A percentile compares a stretch with the other conserved stretches of the same genome.
phyloP scores from a whole-genome alignment of 2,797 vertebrate species.

The Myotis daubentonii region DNA sequence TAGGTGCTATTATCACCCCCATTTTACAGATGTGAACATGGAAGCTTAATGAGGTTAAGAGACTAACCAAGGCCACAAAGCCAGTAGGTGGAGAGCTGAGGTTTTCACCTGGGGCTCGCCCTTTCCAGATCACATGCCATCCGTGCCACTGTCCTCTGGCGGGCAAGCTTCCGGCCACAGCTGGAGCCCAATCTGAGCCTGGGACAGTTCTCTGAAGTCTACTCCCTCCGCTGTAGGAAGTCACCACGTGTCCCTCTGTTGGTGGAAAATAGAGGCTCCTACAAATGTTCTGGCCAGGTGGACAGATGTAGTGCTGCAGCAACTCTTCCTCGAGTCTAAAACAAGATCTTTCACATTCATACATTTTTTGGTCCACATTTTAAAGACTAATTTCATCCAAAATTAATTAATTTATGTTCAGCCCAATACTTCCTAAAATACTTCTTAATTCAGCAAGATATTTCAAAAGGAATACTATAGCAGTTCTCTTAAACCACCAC shows the following conservation, averaged over 20 bases:
- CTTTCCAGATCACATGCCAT: background rate
- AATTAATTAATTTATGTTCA: conserved; percentile 49
- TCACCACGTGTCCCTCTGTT: background rate
- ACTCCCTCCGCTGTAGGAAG: background rate
- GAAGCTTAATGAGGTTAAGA: background rate
- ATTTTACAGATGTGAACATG: background rate
- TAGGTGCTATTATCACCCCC: background rate
- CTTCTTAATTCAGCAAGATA: conserved; percentile 13
- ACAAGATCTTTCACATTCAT: background rate
- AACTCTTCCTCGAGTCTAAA: background rate
- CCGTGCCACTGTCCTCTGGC: background rate
- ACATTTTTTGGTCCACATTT: background rate
- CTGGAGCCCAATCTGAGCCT: background rate
- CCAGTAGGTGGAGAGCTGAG: background rate
- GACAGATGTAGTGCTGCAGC: no score
- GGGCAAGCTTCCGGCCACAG: background rate
- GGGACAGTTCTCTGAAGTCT: background rate
- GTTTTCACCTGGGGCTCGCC: background rate
- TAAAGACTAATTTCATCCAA: conserved; percentile 20
- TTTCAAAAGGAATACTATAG: conserved; percentile 69
- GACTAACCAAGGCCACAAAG: background rate
- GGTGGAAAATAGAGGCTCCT: background rate
- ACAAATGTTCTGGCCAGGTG: background rate
- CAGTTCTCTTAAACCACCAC: background rate
- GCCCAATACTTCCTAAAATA: background rate